Evolutionary conservation across 2,888 invertebrate genomes (phyloP), one percentile per base, ranked within the genome.

Genomic region (Cephus runcator): DNA sequence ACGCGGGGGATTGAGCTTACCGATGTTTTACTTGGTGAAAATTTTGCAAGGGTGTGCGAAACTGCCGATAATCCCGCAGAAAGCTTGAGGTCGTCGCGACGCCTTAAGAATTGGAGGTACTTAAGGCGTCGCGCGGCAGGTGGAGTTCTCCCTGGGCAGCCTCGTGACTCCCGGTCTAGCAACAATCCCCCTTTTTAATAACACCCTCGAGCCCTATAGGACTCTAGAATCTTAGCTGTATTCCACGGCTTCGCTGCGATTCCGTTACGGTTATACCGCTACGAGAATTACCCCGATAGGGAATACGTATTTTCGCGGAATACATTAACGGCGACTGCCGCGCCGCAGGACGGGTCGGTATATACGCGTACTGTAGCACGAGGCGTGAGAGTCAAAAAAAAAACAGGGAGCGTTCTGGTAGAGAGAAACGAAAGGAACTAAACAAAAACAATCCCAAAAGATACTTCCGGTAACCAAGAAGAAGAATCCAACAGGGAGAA

Each of bases 211-310:
- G 91, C 78, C 86, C 87, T 87, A 83, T 74, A 80, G 85, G 84
- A 82, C 83, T 85, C 84, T 82, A 86, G 86, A 89, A 89, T 90
- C 90, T 90, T 88, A 86, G 87, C 83, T 84, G 86, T 86, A 84
- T 81, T 84, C 84, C 80, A 82, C n/a, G 86, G 85, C 83, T 83
- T 85, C 75, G 82, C 83, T 81, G 83, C 87, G 86, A 89, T 90
- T 89, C 87, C 85, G 88, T 90, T 88, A 90, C 88, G 90, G 89
- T 91, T 90, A 91, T 91, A 85, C 87, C 85, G 86, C 89, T 31
- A 31, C 86, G 87, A 90, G 89, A 90, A 91, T 90, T 90, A 90
- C 87, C 85, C 81, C 86, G 87, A 89, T 89, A 89, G 85, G 87
- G 83, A 85, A 87, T 86, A 86, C 86, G 87, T 88, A 87, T 89